phyloP scores from a whole-genome alignment of 2,113 vertebrate genomes.

The Anolis carolinensis region DNA sequence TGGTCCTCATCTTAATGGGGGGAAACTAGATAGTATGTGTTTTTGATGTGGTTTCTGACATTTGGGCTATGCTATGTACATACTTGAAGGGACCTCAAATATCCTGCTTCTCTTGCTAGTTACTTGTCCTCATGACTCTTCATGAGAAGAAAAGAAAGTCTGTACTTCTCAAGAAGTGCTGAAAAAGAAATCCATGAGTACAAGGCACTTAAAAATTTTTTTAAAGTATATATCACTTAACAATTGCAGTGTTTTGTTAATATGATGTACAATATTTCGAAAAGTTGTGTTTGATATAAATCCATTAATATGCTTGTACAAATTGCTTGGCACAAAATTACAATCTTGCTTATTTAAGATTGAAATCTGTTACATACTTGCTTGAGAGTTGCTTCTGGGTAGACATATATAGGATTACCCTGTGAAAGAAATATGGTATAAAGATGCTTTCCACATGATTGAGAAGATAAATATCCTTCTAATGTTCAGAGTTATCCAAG shows the following conservation, averaged over 20 bases:
- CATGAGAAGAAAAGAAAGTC: too few species aligned
- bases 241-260: background rate
- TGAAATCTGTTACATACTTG: background rate
- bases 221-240: background rate
- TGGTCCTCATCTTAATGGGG: background rate
- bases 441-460: background rate
- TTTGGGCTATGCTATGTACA: background rate
- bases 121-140: background rate
- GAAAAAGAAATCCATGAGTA: background rate
- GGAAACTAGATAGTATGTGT: background rate
- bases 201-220: background rate
- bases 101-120: background rate
- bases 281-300: background rate
- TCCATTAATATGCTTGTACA: background rate
- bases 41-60: background rate
- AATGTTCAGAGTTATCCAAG: background rate
- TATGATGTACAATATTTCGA: background rate
- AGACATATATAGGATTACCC: background rate
- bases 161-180: background rate
- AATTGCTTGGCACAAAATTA: background rate
- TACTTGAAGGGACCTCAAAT: background rate
- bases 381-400: background rate
- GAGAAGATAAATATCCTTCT: background rate
- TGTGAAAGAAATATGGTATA: background rate
- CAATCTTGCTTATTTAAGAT: background rate